Conservation (phyloP, 1,140 invertebrate genomes). For the Micrasema minimum region DNA sequence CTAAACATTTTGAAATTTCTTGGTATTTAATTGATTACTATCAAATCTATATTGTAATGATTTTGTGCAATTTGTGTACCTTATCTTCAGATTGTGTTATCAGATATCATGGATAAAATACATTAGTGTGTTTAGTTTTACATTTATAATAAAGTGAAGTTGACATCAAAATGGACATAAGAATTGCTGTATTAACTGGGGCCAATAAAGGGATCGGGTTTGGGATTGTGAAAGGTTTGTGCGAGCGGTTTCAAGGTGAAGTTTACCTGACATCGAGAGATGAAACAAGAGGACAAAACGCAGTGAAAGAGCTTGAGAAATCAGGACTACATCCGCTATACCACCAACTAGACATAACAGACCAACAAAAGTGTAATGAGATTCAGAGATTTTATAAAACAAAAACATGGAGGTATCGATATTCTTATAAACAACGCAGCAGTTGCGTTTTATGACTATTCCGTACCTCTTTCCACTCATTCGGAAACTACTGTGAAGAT, state of each 20-base stretch:
- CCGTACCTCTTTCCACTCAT: conserved; percentile 74
- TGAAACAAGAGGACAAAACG: conserved; percentile 66
- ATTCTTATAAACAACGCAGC: conserved; percentile 87
- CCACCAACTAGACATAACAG: conserved; percentile 76
- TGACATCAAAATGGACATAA: not conserved
- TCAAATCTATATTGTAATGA: no score
- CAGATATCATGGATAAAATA: no score
- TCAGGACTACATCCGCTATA: conserved; percentile 68
- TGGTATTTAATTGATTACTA: no score
- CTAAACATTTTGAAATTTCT: no score
- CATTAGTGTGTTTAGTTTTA: no score
- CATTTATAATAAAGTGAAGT: not conserved
- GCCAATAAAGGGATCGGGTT: conserved; percentile 82
- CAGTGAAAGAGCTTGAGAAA: conserved; percentile 68
- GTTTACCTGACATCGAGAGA: conserved; percentile 75
- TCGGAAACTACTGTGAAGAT: conserved; percentile 75
- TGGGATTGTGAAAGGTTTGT: conserved; percentile 75
- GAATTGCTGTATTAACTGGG: conserved; percentile 72
- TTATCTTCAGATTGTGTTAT: no score
- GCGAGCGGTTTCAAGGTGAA: conserved; percentile 70
- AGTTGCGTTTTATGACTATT: conserved; percentile 75
- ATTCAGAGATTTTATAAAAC: conserved; percentile 71
- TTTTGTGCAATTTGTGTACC: no score
- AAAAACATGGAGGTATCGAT: conserved; percentile 79
- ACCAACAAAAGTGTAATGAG: conserved; percentile 68